Conservation (phyloP, 2,888 invertebrate genomes). For the Tigriopus californicus region DNA sequence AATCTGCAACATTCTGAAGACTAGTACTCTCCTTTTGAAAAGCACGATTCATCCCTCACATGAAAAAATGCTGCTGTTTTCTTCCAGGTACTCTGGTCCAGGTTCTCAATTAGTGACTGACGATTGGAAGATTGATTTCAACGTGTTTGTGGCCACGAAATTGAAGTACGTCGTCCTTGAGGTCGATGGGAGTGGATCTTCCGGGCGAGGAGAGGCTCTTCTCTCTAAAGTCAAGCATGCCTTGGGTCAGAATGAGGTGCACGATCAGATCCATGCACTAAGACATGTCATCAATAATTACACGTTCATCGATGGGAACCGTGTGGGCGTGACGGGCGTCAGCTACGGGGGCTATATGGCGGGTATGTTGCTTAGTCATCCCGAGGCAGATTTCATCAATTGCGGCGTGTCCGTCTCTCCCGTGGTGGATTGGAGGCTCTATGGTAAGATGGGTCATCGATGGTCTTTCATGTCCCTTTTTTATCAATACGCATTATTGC, state of each 20-base stretch:
- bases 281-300: conserved; percentile 38
- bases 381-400: conserved; percentile 65
- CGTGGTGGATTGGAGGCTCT: conserved; percentile 84
- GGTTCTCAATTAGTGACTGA: conserved; percentile 79
- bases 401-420: conserved; percentile 89
- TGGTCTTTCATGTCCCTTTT: too few species aligned
- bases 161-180: conserved; percentile 72
- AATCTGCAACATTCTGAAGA: background rate
- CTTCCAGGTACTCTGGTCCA: conserved; percentile 62
- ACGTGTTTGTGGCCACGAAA: conserved; percentile 61
- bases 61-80: too few species aligned
- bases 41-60: background rate
- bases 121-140: conserved; percentile 69
- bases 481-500: too few species aligned
- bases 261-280: conserved; percentile 78
- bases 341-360: conserved; percentile 89
- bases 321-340: conserved; percentile 88
- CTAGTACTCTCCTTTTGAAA: background rate
- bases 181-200: conserved; percentile 79
- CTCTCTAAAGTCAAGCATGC: conserved; percentile 58
- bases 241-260: conserved; percentile 82
- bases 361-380: conserved; percentile 52
- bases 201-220: conserved; percentile 45
- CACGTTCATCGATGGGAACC: conserved; percentile 57
- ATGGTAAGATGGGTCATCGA: conserved; percentile 51